Conservation (phyloP, 1,140 invertebrate genomes). For the Acromyrmex charruanus region DNA sequence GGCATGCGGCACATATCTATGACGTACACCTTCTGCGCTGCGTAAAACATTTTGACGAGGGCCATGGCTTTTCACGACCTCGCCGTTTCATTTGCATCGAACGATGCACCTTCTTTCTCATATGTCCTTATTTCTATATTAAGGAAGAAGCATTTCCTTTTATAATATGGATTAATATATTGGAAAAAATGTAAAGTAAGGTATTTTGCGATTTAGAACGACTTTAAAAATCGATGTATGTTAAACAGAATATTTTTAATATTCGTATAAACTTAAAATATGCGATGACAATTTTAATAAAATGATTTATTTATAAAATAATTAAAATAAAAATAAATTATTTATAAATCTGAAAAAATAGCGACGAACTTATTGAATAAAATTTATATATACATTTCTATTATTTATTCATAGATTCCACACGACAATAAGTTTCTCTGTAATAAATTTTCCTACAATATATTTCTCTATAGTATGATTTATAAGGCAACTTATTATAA, state of each 20-base stretch:
- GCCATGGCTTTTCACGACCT: slow-evolving; percentile 54
- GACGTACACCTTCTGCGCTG: slow-evolving; percentile 58
- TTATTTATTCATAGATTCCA: neutral
- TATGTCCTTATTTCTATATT: neutral
- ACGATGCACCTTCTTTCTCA: neutral
- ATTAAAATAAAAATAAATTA: neutral
- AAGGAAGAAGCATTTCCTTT: neutral
- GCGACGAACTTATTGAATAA: neutral
- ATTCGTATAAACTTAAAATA: neutral
- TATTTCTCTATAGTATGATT: neutral
- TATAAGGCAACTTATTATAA: neutral
- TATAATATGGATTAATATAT: neutral
- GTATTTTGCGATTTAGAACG: neutral
- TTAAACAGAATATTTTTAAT: neutral
- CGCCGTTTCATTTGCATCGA: slow-evolving; percentile 62
- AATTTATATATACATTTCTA: neutral
- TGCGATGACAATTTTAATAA: neutral
- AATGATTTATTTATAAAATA: neutral
- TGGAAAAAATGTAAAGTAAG: neutral
- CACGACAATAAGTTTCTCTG: neutral
- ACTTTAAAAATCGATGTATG: neutral
- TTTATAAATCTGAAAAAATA: neutral
- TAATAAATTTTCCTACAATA: neutral
- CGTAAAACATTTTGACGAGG: slow-evolving; percentile 72
- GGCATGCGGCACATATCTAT: slow-evolving; percentile 46